Base-by-base conservation (phyloP, 2,797 vertebrate species). In the Spizella passerina region DNA sequence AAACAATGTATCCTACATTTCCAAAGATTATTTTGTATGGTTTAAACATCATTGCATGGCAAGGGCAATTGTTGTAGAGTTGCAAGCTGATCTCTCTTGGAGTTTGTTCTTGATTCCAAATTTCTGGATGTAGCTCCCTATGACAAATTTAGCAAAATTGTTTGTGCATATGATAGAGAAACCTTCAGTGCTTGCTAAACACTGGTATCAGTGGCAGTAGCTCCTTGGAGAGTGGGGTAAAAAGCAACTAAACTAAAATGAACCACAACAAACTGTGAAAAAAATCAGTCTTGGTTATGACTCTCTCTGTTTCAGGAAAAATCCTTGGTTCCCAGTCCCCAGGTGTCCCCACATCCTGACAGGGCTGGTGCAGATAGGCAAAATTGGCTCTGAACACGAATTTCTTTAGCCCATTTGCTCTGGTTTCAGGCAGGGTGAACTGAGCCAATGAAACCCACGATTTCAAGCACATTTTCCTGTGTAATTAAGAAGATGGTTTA, bases 381-480 rank as follows among this genome's bases (percentile, higher is more conserved):
- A 80, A 75, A 80, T 12, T 68, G 53, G 38, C 70, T 66, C 18
- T 41, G 57, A 86, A 30, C 44, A 43, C 70, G 70, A 70, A 79
- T 86, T 94, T 29, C 52, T 73, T 73, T 88, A 73, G 39, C 10
- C 29, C 26, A 52, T 94, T 86, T 71, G 24, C 80, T 59, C 69
- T 82, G 32, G 44, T 86, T 94, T 79, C 86, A 95, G 73, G 46
- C 66, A 39, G 29, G 47, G 5, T 79, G 70, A 88, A 29, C 59
- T 76, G 80, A 91, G 82, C 63, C 63, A 52, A 46, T 29, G 27
- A 66, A 92, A 88, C 44, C 69, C 76, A 59, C 55, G 32, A 82
- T 90, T 94, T 88, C 57, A 61, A 86, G 78, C 52, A 94, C 56
- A 66, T 96, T 90, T 88, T 86, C 70, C 73, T 73, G 21, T 6